Percentiles rank a stretch among this genome's conserved stretches.
These are phyloP conservation scores for Ophion costatus DNA, from an alignment of 2,888 invertebrate genomes.

Conservation along the genomic window DNA sequence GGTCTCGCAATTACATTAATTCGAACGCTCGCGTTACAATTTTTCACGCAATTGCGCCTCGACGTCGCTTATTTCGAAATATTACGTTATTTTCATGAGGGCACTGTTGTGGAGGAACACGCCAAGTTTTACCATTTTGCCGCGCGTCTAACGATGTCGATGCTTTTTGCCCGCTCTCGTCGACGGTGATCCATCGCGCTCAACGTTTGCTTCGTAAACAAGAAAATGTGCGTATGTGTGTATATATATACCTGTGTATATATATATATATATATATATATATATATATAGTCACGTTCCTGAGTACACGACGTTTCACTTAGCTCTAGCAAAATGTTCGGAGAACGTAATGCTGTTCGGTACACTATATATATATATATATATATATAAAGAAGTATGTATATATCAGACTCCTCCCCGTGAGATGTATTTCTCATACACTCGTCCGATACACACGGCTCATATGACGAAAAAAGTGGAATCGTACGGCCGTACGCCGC, in stretches of 20 bases:
- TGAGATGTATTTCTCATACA: slow-evolving; percentile 39
- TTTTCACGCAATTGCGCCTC: too few species aligned
- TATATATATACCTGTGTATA: slow-evolving; percentile 8
- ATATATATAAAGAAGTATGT: slow-evolving; percentile 14
- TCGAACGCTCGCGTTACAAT: too few species aligned
- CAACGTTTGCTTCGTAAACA: slow-evolving; percentile 40
- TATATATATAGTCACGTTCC: slow-evolving; percentile 45
- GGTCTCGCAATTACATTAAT: too few species aligned
- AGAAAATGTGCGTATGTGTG: slow-evolving; percentile 44
- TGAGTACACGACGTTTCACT: slow-evolving; percentile 64
- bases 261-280: slow-evolving; percentile 7
- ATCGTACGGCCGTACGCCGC: slow-evolving; percentile 50
- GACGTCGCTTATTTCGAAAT: too few species aligned
- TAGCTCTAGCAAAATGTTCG: slow-evolving; percentile 59
- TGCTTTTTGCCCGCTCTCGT: slow-evolving; percentile 48
- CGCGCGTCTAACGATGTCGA: slow-evolving; percentile 58
- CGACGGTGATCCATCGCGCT: slow-evolving; percentile 27
- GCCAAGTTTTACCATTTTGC: slow-evolving; percentile 35
- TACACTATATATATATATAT: too few species aligned
- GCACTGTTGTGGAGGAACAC: slow-evolving; percentile 35
- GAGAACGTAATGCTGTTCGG: slow-evolving; percentile 25
- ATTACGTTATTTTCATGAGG: background rate
- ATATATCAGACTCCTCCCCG: slow-evolving; percentile 45
- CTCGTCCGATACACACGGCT: slow-evolving; percentile 43
- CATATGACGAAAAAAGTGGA: slow-evolving; percentile 57